phyloP scores from a whole-genome alignment of 35 echinoderm and acorn worm genomes.

The Strongylocentrotus purpuratus region DNA sequence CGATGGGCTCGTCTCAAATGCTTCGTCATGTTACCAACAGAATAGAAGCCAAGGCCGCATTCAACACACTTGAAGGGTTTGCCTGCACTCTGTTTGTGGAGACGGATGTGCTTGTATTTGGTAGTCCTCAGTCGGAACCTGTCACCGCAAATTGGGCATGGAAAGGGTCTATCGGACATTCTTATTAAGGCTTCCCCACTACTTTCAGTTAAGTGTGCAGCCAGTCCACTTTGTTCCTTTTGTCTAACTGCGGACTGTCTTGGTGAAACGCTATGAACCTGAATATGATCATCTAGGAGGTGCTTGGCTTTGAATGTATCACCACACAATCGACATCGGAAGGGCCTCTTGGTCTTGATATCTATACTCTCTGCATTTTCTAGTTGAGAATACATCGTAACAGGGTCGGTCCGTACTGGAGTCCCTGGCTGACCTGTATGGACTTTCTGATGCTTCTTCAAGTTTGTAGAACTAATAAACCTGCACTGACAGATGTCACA shows the following conservation, averaged over 20 bases:
- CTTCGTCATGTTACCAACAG: slow-evolving; percentile 24
- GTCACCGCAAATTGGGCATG: slow-evolving; percentile 32
- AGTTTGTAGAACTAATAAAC: slow-evolving; percentile 4
- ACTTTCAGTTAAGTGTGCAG: not conserved
- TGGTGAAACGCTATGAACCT: slow-evolving; percentile 6
- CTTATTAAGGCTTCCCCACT: not conserved
- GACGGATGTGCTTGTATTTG: slow-evolving; percentile 27
- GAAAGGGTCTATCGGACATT: slow-evolving; percentile 21
- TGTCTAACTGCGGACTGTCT: not conserved
- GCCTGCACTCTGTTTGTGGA: slow-evolving; percentile 26
- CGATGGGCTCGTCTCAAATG: slow-evolving; percentile 23
- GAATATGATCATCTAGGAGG: slow-evolving; percentile 42
- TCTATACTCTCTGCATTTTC: slow-evolving; percentile 35
- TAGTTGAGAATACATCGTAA: not conserved
- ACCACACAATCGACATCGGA: slow-evolving; percentile 15
- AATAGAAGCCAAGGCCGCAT: slow-evolving; percentile 30
- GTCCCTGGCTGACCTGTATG: slow-evolving; percentile 25
- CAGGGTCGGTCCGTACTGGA: not conserved
- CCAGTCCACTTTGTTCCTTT: not conserved
- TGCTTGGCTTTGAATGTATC: slow-evolving; percentile 41
- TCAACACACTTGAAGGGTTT: slow-evolving; percentile 5
- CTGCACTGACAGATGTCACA: slow-evolving; percentile 34
- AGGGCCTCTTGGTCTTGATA: slow-evolving; percentile 37
- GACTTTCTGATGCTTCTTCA: slow-evolving; percentile 23
- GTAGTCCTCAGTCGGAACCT: slow-evolving; percentile 15